phyloP scores from a whole-genome alignment of 2,888 invertebrate genomes.

The Acrobasis consociella region DNA sequence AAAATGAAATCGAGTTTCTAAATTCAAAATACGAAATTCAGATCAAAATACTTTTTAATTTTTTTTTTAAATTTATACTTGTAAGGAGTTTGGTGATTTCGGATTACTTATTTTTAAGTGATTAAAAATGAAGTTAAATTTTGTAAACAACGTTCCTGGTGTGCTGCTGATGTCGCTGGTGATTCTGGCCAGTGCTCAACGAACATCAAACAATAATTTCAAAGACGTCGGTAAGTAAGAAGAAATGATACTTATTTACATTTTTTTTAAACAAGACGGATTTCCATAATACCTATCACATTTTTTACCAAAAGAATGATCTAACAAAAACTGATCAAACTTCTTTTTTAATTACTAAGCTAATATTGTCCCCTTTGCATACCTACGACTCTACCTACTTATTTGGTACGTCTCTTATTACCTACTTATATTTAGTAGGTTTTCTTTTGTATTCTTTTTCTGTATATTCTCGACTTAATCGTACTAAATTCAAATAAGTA shows the following conservation, averaged over 20 bases:
- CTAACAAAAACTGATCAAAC: too few species aligned
- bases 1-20: constrained; percentile 68
- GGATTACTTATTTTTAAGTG: constrained; percentile 30
- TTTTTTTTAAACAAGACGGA: too few species aligned
- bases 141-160: constrained; percentile 63
- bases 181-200: constrained; percentile 72
- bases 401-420: too few species aligned
- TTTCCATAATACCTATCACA: too few species aligned
- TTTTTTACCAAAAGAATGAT: too few species aligned
- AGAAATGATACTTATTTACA: too few species aligned
- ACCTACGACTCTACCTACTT: not conserved
- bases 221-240: constrained; percentile 69
- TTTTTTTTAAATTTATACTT: constrained; percentile 28
- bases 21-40: constrained; percentile 43
- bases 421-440: too few species aligned
- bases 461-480: too few species aligned
- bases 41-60: constrained; percentile 9
- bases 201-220: constrained; percentile 56
- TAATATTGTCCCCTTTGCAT: too few species aligned
- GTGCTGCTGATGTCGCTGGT: constrained; percentile 70
- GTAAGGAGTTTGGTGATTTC: constrained; percentile 24
- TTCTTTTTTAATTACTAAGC: too few species aligned
- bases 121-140: constrained; percentile 61
- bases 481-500: too few species aligned
- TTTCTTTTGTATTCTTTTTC: too few species aligned